Evolutionary conservation across 2,797 vertebrate genomes (phyloP), one percentile per base, ranked within the genome.

Genomic region (Setipinna tenuifilis): DNA sequence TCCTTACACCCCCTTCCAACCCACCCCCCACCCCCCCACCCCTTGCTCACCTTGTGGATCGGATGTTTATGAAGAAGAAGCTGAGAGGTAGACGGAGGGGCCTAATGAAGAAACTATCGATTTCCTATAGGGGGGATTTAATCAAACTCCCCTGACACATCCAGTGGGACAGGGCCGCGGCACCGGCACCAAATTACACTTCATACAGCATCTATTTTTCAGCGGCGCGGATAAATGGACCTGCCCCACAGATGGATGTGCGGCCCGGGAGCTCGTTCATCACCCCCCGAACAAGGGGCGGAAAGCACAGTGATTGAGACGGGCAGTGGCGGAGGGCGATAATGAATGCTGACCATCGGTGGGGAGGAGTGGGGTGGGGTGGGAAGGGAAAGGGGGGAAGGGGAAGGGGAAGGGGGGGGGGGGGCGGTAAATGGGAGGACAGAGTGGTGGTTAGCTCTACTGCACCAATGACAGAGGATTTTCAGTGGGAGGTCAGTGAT

Each of bases 241-340:
- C 94, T 96, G 95, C 95, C 94, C 90, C 82, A 83, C 90, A 94
- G 94, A 96, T 95, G 85, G 90, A 93, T 93, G 95, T 95, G 93
- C 82, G 89, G 82, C 92, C 90, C 90, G 91, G 83, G 88, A 83
- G 91, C 91, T 90, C 91, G 46, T 96, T 93, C 91, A 95, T 96
- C 95, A 95, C 93, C 85, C 61, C 87, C 86, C 89, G 92, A 89
- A 94, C 94, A 93, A 94, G 93, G 89, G 87, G 88, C 88, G 92
- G 89, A 94, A 91, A 92, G 90, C 84, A 81, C 78, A 87, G 86
- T 90, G 92, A 92, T 93, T 90, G 93, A 90, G 91, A 90, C 85
- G 80, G 88, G 31, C 75, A 85, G 86, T 87, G 93, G 87, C 88
- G 85, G 83, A 87, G 62, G 80, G 86, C 85, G 83, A 84, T 90